A percentile compares a stretch with the other conserved stretches of the same genome.
Evolutionary conservation across 2,888 invertebrate species (phyloP).

Genomic region (Erebia palarica): DNA sequence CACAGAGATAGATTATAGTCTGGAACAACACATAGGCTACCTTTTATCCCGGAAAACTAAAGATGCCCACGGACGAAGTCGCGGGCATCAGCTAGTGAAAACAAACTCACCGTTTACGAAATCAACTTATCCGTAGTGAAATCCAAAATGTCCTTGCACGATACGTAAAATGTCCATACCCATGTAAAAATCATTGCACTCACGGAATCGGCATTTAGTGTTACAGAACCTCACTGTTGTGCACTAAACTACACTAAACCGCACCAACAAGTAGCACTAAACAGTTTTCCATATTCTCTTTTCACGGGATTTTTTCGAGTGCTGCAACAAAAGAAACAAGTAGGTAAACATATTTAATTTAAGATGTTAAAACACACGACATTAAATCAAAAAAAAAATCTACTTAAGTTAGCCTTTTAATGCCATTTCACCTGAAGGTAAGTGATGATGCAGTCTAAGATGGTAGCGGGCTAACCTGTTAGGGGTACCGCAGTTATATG

Average conservation of each 20-base stretch:
- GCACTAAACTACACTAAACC: neutral
- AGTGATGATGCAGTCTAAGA: no score
- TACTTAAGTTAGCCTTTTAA: no score
- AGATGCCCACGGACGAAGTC: no score
- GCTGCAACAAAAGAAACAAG: slow-evolving; percentile 1
- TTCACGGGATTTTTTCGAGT: neutral
- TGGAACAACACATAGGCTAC: no score
- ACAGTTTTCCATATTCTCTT: neutral
- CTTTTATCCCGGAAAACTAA: no score
- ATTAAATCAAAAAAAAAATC: no score
- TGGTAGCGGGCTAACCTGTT: no score
- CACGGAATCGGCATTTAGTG: slow-evolving; percentile 2
- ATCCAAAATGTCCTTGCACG: slow-evolving; percentile 38
- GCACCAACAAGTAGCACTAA: slow-evolving; percentile 12
- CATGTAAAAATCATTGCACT: slow-evolving; percentile 46
- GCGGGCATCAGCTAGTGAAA: neutral
- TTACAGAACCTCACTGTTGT: neutral
- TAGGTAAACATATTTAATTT: no score
- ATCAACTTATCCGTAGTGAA: slow-evolving; percentile 34
- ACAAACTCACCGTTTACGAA: slow-evolving; percentile 41
- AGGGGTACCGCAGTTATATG: no score
- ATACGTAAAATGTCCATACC: slow-evolving; percentile 44
- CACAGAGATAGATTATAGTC: no score
- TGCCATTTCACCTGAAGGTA: no score
- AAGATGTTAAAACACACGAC: no score